Conservation (phyloP, 2,888 invertebrate genomes). For the Atrina japonica region DNA sequence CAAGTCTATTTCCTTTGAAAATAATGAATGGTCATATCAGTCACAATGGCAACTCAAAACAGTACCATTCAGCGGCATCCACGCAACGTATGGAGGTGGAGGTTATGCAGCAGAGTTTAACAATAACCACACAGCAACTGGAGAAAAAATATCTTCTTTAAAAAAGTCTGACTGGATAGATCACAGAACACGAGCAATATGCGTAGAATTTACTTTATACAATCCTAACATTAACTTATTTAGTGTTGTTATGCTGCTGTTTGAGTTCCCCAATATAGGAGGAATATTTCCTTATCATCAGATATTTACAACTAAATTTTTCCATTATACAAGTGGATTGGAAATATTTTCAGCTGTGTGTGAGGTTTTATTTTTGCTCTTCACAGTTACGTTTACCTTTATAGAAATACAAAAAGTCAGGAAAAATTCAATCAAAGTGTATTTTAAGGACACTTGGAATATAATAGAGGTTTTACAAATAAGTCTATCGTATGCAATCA, state of each 20-base stretch:
- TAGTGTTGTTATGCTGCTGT: conserved; percentile 58
- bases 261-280: conserved; percentile 62
- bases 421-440: conserved; percentile 43
- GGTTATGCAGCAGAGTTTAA: conserved; percentile 52
- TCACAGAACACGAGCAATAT: conserved; percentile 57
- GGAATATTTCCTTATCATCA: conserved; percentile 54
- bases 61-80: conserved; percentile 53
- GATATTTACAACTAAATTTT: conserved; percentile 59
- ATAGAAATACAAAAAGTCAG: conserved; percentile 55
- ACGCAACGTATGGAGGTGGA: conserved; percentile 68
- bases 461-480: conserved; percentile 60
- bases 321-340: conserved; percentile 55
- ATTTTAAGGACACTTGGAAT: conserved; percentile 61
- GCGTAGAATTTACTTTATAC: conserved; percentile 64
- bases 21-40: conserved; percentile 54
- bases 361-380: conserved; percentile 57
- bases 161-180: conserved; percentile 62
- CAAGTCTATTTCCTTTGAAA: neutral
- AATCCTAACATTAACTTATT: conserved; percentile 66
- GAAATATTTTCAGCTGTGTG: conserved; percentile 53
- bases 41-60: conserved; percentile 57
- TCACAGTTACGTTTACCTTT: conserved; percentile 52
- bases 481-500: conserved; percentile 48
- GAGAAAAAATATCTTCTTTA: conserved; percentile 11
- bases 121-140: too few relatives aligned